A percentile compares a stretch with the other conserved stretches of the same genome.
These are phyloP conservation scores for human DNA, from an alignment of 2,113 vertebrate species.

Conservation along the genomic window GRCh38 chr5:14912001-14912500, in stretches of 20 bases:
- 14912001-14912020: background rate
- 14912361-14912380: background rate
- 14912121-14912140: background rate
- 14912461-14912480: background rate
- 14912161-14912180: background rate
- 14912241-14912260: accelerated
- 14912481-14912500: background rate
- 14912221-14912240: accelerated
- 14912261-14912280: background rate
- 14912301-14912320: background rate
- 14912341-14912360: background rate
- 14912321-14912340: background rate
- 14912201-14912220: background rate
- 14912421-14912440: background rate
- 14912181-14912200: background rate
- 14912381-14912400: too few relatives aligned
- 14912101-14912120: background rate
- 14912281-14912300: background rate
- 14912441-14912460: background rate
- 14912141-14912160: background rate
- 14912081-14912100: background rate
- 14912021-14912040: background rate
- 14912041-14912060: background rate
- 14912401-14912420: background rate
- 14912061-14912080: background rate